Evolutionary conservation across 2,797 vertebrate species (phyloP), one percentile per base, ranked within the genome.

Genomic region (Poeciliopsis paucimaculata): DNA sequence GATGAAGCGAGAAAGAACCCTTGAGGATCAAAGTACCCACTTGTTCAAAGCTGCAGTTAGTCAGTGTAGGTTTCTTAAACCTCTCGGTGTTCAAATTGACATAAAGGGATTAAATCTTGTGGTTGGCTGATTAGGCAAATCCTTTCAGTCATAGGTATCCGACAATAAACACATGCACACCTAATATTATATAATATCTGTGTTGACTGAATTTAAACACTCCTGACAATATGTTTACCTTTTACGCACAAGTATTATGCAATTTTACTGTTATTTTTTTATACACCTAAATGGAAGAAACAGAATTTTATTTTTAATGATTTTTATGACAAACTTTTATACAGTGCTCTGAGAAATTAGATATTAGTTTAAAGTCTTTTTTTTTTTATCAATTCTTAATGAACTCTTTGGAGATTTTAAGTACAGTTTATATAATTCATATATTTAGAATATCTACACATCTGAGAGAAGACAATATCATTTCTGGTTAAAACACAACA

Each of bases 371-470:
- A 39, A 28, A 43, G 28, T 46, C 23, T 3, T 7, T 34, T 64
- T 64, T 47, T 20, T 34, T 4, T 34, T 1, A 26, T 49, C 55
- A 31, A 45, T n/a, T 18, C 26, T 46, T 46, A 75, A 51, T 18
- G 16, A 79, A 31, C 28, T 49, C 20, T 77, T 55, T 23, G 8
- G 66, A 86, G 55, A 76, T 77, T 31, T 23, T 68, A 83, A 39
- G 64, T 89, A 84, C 60, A 66, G 5, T 73, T 66, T 66, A 28
- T 4, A 9, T 51, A 51, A 51, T 18, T 23, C 1, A 4, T 55
- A 55, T 55, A 26, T 81, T 55, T 84, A 78, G 78, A 83, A 77
- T 74, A 84, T 90, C 84, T 87, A 77, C 84, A 84, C 84, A 80
- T 85, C 79, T 66, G 75, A 77, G 75, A 86, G 74, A 74, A 88